These are phyloP conservation scores for Eudemis profundana DNA, from an alignment of 2,888 invertebrate genomes.

Conservation along the genomic window DNA sequence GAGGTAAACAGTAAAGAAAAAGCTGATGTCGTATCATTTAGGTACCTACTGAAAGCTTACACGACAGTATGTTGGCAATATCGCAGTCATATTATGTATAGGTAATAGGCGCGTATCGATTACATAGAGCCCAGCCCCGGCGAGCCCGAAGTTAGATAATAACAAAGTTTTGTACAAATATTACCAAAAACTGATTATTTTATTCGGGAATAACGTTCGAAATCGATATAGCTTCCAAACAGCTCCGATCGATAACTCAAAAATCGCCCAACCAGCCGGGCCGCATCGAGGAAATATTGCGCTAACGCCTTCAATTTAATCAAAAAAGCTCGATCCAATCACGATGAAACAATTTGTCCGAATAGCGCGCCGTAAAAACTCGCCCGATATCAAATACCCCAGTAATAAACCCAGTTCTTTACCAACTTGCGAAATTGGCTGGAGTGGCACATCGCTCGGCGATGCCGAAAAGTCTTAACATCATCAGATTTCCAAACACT, in stretches of 20 bases:
- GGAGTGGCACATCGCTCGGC: neutral
- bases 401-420: conserved; percentile 50
- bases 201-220: no score
- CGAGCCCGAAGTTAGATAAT: no score
- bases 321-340: conserved; percentile 41
- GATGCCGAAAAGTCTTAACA: neutral
- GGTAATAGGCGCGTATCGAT: no score
- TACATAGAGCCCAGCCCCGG: no score
- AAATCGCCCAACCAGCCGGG: neutral
- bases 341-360: conserved; percentile 42
- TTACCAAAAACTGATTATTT: no score
- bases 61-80: no score
- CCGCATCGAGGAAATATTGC: conserved; percentile 9
- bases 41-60: no score
- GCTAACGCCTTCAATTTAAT: conserved; percentile 31
- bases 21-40: no score
- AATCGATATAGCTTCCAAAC: no score
- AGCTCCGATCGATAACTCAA: neutral
- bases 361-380: conserved; percentile 40
- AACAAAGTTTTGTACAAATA: no score
- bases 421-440: conserved; percentile 46
- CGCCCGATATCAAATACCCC: conserved; percentile 47
- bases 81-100: no score
- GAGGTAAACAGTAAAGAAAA: no score
- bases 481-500: neutral